Percentiles rank a stretch among this genome's conserved stretches.
These are phyloP conservation scores for Callipepla squamata DNA, from an alignment of 2,113 vertebrate species.

Conservation along the genomic window DNA sequence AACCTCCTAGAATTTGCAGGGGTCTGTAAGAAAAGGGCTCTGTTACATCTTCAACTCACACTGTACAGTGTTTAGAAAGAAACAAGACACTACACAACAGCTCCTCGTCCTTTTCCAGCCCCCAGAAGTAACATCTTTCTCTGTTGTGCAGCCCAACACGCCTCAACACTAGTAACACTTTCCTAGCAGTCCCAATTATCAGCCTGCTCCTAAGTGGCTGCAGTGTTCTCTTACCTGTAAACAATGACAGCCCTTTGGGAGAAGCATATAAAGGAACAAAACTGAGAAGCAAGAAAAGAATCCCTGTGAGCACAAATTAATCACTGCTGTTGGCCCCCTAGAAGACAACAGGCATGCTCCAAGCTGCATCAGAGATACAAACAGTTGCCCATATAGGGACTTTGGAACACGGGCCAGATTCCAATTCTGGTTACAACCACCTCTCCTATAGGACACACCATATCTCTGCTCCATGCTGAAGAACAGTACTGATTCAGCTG, in stretches of 20 bases:
- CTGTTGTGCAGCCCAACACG: not conserved
- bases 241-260: not conserved
- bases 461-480: not conserved
- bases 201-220: not conserved
- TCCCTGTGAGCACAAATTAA: not conserved
- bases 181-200: not conserved
- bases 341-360: not conserved
- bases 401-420: not conserved
- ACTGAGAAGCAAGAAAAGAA: conserved; percentile 30
- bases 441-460: not conserved
- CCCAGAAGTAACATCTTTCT: not conserved
- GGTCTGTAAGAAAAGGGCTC: not conserved
- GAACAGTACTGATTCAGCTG: not conserved
- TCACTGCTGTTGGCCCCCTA: not conserved
- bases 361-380: not conserved
- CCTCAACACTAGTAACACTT: not conserved
- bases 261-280: conserved; percentile 11
- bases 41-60: not conserved
- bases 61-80: not conserved
- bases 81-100: not conserved
- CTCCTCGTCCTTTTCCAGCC: not conserved
- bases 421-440: not conserved
- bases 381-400: not conserved
- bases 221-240: conserved; percentile 19
- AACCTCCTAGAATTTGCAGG: fast-evolving